Conservation (phyloP, 2,113 vertebrate species). For the Misgurnus anguillicaudatus region DNA sequence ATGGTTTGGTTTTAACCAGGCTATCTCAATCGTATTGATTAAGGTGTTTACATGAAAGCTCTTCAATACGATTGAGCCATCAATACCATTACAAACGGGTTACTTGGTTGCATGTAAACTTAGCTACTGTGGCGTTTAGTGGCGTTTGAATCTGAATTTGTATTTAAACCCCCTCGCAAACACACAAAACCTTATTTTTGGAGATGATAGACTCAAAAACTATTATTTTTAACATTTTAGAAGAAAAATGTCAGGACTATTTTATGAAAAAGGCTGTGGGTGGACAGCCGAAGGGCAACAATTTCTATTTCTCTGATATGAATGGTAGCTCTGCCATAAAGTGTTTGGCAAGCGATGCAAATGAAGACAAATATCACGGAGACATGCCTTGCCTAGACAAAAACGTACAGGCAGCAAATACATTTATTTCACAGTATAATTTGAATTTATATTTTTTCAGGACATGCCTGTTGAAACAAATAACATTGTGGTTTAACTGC, state of each 20-base stretch:
- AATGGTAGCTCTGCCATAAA: conserved; percentile 27
- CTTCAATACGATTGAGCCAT: too few species aligned
- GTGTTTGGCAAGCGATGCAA: conserved; percentile 17
- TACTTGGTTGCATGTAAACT: too few species aligned
- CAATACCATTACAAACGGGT: too few species aligned
- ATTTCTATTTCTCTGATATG: conserved; percentile 30
- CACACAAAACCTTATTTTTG: neutral
- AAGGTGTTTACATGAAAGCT: too few species aligned
- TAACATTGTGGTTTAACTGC: conserved; percentile 21
- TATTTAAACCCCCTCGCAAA: neutral
- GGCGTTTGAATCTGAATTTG: too few species aligned
- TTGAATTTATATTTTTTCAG: conserved; percentile 15
- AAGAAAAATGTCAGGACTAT: neutral
- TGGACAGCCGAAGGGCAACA: conserved; percentile 31
- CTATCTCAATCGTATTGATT: too few species aligned
- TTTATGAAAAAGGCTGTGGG: neutral
- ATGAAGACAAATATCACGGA: conserved; percentile 35
- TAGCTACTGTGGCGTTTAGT: too few species aligned
- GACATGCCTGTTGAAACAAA: conserved; percentile 22
- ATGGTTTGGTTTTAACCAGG: too few species aligned
- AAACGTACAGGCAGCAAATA: conserved; percentile 15
- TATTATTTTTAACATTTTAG: neutral
- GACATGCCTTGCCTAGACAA: neutral
- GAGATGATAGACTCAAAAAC: neutral
- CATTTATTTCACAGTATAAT: conserved; percentile 20